Percentiles rank a stretch among this genome's conserved stretches.
These are phyloP conservation scores for Timema cristinae DNA, from an alignment of 2,888 invertebrate species.

Conservation along the genomic window DNA sequence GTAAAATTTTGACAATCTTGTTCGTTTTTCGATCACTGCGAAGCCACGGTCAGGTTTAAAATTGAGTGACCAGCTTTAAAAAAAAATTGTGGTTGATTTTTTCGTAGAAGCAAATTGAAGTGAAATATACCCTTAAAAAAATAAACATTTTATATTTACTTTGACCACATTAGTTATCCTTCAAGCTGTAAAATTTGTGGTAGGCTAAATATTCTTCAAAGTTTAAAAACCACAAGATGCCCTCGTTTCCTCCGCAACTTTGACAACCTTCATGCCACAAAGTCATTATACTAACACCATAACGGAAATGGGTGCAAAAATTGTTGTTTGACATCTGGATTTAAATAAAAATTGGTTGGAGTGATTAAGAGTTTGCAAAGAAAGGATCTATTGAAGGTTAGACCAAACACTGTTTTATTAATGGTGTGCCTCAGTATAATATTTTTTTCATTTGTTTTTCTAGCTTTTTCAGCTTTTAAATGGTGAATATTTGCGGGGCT, in stretches of 20 bases:
- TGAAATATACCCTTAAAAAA: not conserved
- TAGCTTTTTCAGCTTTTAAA: not conserved
- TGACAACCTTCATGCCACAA: not conserved
- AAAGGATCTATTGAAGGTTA: not conserved
- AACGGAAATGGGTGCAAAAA: not conserved
- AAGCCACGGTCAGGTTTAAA: not conserved
- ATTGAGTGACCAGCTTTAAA: not conserved
- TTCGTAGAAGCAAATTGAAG: not conserved
- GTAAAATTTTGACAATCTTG: not conserved
- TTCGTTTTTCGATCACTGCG: not conserved
- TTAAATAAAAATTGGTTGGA: not conserved
- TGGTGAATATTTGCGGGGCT: not conserved
- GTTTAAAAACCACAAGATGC: constrained; percentile 4
- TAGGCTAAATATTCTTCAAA: not conserved
- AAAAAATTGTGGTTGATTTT: not conserved
- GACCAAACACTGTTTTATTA: not conserved
- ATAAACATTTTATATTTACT: not conserved
- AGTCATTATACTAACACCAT: constrained; percentile 4
- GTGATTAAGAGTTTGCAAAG: not conserved
- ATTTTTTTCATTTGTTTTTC: not conserved
- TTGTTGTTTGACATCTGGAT: not conserved
- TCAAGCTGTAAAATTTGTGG: not conserved
- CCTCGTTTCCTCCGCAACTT: not conserved
- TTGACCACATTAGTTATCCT: not conserved
- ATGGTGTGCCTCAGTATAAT: not conserved